These are phyloP conservation scores for Tanytarsus gracilentus DNA, from an alignment of 2,888 invertebrate species.

Conservation along the genomic window DNA sequence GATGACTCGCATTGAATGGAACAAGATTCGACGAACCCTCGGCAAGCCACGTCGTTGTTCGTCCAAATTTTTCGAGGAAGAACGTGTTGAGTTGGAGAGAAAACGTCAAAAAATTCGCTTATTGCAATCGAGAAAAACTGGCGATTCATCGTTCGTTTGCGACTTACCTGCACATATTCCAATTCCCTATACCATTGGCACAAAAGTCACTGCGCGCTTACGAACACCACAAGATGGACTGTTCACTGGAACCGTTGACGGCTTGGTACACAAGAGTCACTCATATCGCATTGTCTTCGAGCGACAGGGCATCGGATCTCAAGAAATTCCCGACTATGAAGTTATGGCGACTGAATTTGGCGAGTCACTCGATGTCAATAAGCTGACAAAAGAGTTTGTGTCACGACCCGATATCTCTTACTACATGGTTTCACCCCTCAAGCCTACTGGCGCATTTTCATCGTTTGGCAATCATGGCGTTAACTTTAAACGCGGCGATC, in stretches of 20 bases:
- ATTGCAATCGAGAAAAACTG: conserved; percentile 82
- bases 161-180: conserved; percentile 93
- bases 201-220: conserved; percentile 84
- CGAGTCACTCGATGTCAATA: conserved; percentile 79
- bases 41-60: conserved; percentile 94
- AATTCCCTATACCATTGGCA: conserved; percentile 86
- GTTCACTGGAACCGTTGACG: conserved; percentile 89
- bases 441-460: conserved; percentile 29
- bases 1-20: conserved; percentile 87
- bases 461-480: neutral
- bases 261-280: conserved; percentile 88
- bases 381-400: conserved; percentile 71
- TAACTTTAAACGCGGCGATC: neutral
- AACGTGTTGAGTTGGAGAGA: conserved; percentile 78
- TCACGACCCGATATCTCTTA: conserved; percentile 56
- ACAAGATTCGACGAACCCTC: conserved; percentile 88
- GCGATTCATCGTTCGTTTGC: conserved; percentile 65
- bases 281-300: conserved; percentile 94
- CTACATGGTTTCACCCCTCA: conserved; percentile 42
- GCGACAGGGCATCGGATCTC: conserved; percentile 81
- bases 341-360: conserved; percentile 87
- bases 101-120: conserved; percentile 86
- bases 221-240: conserved; percentile 91
- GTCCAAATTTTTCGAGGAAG: conserved; percentile 91
- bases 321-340: conserved; percentile 94